These are phyloP conservation scores for Papilio polyxenes DNA, from an alignment of 1,140 invertebrate genomes.

Conservation along the genomic window DNA sequence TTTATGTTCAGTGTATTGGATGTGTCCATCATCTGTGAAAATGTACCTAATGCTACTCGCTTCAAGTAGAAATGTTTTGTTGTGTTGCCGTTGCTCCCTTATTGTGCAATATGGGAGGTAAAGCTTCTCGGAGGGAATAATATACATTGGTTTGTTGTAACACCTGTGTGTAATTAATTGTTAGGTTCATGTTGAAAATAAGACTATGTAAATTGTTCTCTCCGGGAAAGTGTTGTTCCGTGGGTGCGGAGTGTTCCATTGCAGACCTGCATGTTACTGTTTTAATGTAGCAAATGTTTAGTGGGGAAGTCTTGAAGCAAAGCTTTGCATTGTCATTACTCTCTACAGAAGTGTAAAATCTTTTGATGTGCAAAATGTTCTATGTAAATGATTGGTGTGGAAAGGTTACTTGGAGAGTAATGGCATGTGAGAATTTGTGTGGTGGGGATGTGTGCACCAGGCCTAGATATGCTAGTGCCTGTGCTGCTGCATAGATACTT, in stretches of 20 bases:
- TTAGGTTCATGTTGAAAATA: slow-evolving; percentile 49
- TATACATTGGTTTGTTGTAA: slow-evolving; percentile 41
- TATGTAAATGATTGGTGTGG: slow-evolving; percentile 13
- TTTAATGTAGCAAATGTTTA: slow-evolving; percentile 69
- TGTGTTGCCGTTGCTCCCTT: slow-evolving; percentile 67
- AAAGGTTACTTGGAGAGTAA: slow-evolving; percentile 18
- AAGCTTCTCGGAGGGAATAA: slow-evolving; percentile 46
- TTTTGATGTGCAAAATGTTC: slow-evolving; percentile 12
- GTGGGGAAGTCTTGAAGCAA: slow-evolving; percentile 43
- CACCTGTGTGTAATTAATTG: slow-evolving; percentile 46
- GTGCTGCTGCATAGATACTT: slow-evolving; percentile 51
- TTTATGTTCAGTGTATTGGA: slow-evolving; percentile 65
- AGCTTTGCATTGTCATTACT: slow-evolving; percentile 31
- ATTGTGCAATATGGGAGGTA: slow-evolving; percentile 54
- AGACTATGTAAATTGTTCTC: slow-evolving; percentile 45
- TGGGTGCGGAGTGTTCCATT: slow-evolving; percentile 50
- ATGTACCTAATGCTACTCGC: slow-evolving; percentile 72
- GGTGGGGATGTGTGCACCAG: slow-evolving; percentile 42
- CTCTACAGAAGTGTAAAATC: slow-evolving; percentile 5
- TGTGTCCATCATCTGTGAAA: slow-evolving; percentile 61
- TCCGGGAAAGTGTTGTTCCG: slow-evolving; percentile 46
- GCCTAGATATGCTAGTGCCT: slow-evolving; percentile 44
- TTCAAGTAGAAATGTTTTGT: slow-evolving; percentile 73
- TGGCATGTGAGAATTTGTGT: background rate
- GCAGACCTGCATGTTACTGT: slow-evolving; percentile 68